Evolutionary conservation across 2,888 invertebrate genomes (phyloP).

Genomic region (Gryllus longicercus): DNA sequence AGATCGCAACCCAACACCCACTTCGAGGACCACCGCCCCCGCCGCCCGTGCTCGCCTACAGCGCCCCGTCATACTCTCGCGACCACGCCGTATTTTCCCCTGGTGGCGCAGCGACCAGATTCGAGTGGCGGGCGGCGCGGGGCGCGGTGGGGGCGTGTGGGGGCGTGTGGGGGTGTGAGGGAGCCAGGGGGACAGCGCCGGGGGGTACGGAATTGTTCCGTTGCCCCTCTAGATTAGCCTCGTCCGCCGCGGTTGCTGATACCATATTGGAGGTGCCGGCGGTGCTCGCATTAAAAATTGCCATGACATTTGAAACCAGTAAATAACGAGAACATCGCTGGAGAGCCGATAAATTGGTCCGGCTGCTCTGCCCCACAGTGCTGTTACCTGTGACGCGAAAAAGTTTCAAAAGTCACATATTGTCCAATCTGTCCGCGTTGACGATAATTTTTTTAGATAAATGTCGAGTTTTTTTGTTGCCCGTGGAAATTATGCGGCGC

Average conservation of each 20-base stretch:
- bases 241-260: background rate
- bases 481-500: slow-evolving; percentile 6
- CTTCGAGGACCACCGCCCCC: too few relatives aligned
- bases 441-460: slow-evolving; percentile 8
- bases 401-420: slow-evolving; percentile 17
- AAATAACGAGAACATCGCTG: background rate
- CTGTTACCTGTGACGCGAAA: background rate
- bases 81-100: too few relatives aligned
- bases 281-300: background rate
- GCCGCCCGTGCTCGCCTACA: too few relatives aligned
- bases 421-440: slow-evolving; percentile 2
- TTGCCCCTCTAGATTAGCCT: background rate
- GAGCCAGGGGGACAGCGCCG: background rate
- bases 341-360: background rate
- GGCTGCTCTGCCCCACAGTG: background rate
- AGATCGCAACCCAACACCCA: too few relatives aligned
- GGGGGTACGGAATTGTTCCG: background rate
- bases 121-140: too few relatives aligned
- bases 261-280: background rate
- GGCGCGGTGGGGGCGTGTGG: too few relatives aligned
- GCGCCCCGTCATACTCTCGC: too few relatives aligned
- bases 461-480: background rate
- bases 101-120: too few relatives aligned
- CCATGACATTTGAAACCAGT: slow-evolving; percentile 1
- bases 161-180: too few relatives aligned